Conservation (phyloP, 2,888 invertebrate species). For the Abscondita cerata region DNA sequence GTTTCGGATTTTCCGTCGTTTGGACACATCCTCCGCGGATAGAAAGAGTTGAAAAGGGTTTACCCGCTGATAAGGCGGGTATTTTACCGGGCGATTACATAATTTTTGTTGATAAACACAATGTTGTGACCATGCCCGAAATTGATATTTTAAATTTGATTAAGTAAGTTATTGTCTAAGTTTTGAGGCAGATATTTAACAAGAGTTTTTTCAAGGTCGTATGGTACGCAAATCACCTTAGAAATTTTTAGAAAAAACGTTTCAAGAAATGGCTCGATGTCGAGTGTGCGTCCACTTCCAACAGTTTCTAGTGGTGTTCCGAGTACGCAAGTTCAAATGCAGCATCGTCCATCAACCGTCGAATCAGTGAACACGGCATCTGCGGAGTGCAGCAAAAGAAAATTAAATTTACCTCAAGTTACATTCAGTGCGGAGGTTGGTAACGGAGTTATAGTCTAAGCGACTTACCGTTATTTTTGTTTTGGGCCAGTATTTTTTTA, state of each 20-base stretch:
- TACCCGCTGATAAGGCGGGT: slow-evolving; percentile 84
- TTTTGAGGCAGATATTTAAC: not conserved
- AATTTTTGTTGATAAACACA: slow-evolving; percentile 86
- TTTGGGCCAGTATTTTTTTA: slow-evolving; percentile 26
- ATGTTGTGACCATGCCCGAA: slow-evolving; percentile 84
- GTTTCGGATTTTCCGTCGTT: slow-evolving; percentile 86
- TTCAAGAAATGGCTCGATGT: slow-evolving; percentile 57
- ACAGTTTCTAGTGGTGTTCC: slow-evolving; percentile 38
- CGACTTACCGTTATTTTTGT: not conserved
- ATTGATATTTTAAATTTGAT: slow-evolving; percentile 69
- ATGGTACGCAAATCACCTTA: slow-evolving; percentile 72
- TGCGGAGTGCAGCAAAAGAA: slow-evolving; percentile 63
- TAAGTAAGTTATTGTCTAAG: slow-evolving; percentile 56
- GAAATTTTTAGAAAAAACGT: slow-evolving; percentile 74
- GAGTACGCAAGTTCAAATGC: slow-evolving; percentile 48
- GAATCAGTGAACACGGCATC: slow-evolving; percentile 72
- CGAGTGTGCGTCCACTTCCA: slow-evolving; percentile 39
- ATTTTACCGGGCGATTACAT: slow-evolving; percentile 85
- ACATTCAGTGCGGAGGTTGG: slow-evolving; percentile 92
- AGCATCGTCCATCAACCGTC: slow-evolving; percentile 70
- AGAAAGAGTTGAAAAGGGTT: slow-evolving; percentile 81
- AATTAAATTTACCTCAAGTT: slow-evolving; percentile 79
- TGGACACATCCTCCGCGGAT: slow-evolving; percentile 90
- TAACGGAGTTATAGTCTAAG: slow-evolving; percentile 81
- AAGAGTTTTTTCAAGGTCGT: slow-evolving; percentile 64